Evolutionary conservation across 1,140 invertebrate genomes (phyloP).

Genomic region (Bombus affinis): DNA sequence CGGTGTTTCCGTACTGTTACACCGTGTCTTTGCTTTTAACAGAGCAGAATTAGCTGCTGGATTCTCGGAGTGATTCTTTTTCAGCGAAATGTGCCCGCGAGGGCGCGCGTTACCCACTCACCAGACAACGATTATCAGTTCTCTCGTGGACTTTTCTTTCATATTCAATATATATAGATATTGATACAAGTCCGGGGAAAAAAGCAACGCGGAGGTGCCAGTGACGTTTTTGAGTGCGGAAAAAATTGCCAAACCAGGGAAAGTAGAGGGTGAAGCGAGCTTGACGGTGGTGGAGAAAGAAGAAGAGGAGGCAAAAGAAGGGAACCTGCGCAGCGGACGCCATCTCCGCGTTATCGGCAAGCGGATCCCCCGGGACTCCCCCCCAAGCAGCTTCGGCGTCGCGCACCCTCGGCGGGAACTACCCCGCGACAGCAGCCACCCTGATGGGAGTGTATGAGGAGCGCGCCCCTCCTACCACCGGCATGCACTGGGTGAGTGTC

Average conservation of each 20-base stretch:
- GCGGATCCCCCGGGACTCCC: constrained; percentile 74
- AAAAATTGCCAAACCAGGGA: not conserved
- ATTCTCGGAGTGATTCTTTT: not conserved
- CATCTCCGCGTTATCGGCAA: constrained; percentile 77
- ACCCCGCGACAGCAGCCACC: constrained; percentile 81
- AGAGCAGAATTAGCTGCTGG: no score
- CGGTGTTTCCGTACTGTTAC: constrained; percentile 13
- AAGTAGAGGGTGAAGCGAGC: constrained; percentile 42
- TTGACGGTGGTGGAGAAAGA: constrained; percentile 37
- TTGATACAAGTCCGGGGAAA: not conserved
- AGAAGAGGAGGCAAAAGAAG: constrained; percentile 58
- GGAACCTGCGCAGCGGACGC: constrained; percentile 71
- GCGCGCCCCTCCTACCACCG: constrained; percentile 83
- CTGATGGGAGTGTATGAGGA: constrained; percentile 85
- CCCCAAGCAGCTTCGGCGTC: constrained; percentile 75
- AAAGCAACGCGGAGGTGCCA: not conserved
- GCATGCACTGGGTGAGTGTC: constrained; percentile 84
- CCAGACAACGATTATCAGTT: not conserved
- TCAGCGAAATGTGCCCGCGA: constrained; percentile 51
- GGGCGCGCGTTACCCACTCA: not conserved
- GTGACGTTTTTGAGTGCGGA: constrained; percentile 25
- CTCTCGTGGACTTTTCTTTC: not conserved
- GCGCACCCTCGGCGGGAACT: constrained; percentile 79
- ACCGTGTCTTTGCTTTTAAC: not conserved
- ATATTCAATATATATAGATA: not conserved